Percentiles rank a stretch among this genome's conserved stretches.
phyloP scores from a whole-genome alignment of 2,888 invertebrate species.

The Apamea sordens region DNA sequence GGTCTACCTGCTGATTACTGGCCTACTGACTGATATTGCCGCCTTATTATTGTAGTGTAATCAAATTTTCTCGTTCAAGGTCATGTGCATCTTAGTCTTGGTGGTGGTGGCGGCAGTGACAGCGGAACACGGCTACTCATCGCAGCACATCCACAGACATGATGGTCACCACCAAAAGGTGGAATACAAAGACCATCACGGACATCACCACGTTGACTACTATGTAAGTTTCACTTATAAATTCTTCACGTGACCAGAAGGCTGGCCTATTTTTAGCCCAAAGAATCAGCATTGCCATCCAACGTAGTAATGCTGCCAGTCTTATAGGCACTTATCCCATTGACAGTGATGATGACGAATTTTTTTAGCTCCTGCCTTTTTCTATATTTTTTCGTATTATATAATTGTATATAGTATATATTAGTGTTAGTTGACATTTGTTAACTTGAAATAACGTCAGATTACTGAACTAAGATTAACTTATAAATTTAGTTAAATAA shows the following conservation, averaged over 20 bases:
- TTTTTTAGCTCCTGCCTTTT: too few relatives aligned
- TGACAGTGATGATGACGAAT: too few relatives aligned
- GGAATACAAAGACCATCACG: conserved; percentile 53
- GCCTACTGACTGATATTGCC: not conserved
- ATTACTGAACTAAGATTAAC: conserved; percentile 49
- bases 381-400: too few relatives aligned
- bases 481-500: not conserved
- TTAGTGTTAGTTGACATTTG: too few relatives aligned
- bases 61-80: conserved; percentile 18
- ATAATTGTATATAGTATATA: too few relatives aligned
- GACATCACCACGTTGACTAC: conserved; percentile 64
- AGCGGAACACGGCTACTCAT: conserved; percentile 65
- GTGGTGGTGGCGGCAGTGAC: conserved; percentile 32
- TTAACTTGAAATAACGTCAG: too few relatives aligned
- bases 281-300: too few relatives aligned
- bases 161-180: conserved; percentile 65
- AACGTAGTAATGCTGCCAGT: too few relatives aligned
- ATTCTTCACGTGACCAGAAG: too few relatives aligned
- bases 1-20: too few relatives aligned
- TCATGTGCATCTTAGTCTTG: conserved; percentile 41
- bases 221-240: conserved; percentile 54
- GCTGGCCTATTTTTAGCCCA: too few relatives aligned
- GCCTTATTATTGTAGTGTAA: not conserved
- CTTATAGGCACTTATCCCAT: too few relatives aligned
- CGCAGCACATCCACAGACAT: conserved; percentile 71